A percentile compares a stretch with the other conserved stretches of the same genome.
Conservation (phyloP, 2,797 vertebrate genomes). For the Rhinogobio ventralis region DNA sequence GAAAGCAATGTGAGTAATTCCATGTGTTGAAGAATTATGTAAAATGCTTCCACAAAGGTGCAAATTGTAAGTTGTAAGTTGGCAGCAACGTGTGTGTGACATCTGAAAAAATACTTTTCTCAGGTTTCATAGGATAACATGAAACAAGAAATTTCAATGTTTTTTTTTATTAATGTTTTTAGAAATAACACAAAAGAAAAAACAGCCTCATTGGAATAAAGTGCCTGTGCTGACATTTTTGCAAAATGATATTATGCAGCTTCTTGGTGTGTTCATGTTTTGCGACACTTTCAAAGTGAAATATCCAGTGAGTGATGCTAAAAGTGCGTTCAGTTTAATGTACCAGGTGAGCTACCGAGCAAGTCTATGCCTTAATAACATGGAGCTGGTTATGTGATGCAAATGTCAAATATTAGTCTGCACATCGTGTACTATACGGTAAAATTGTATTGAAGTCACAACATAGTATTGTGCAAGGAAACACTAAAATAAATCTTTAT, state of each 20-base stretch:
- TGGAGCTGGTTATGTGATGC: not conserved
- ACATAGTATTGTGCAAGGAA: not conserved
- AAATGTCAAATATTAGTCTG: not conserved
- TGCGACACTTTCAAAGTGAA: not conserved
- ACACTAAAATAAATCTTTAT: not conserved
- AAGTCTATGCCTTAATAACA: not conserved
- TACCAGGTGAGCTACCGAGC: not conserved
- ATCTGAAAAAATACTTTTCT: not conserved
- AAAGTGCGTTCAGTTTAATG: not conserved
- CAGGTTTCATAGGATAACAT: not conserved
- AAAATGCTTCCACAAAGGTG: slow-evolving; percentile 1
- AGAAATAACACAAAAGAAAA: not conserved
- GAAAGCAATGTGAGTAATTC: not conserved
- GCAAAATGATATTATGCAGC: too few species aligned
- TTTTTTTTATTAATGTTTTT: too few species aligned
- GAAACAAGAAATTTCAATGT: not conserved
- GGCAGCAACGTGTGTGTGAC: not conserved
- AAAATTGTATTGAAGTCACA: not conserved
- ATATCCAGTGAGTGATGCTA: not conserved
- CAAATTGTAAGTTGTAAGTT: not conserved
- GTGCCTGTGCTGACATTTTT: not conserved
- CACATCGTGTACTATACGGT: not conserved
- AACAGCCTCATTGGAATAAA: not conserved
- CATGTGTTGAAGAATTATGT: slow-evolving; percentile 3
- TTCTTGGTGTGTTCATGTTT: not conserved